Conservation (phyloP, 2,888 invertebrate species). For the Lithophane socia region DNA sequence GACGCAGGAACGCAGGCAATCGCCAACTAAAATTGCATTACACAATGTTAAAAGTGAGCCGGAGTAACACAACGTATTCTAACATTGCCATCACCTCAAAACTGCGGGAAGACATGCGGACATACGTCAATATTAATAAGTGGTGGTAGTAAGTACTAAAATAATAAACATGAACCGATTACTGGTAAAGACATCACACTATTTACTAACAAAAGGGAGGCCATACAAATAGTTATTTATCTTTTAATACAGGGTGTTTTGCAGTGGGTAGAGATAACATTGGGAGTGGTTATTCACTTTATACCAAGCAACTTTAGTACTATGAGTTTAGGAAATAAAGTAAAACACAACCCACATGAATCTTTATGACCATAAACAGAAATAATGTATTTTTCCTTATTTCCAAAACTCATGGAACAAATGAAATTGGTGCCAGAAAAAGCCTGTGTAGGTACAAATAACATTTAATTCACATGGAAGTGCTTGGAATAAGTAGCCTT, state of each 20-base stretch:
- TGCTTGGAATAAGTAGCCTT: slow-evolving; percentile 6
- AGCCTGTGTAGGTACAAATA: not conserved
- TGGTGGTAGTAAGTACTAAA: slow-evolving; percentile 24
- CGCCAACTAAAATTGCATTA: slow-evolving; percentile 84
- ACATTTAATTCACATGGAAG: not conserved
- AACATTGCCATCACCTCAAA: slow-evolving; percentile 60
- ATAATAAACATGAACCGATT: slow-evolving; percentile 36
- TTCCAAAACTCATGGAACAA: slow-evolving; percentile 11
- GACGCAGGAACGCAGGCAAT: slow-evolving; percentile 57
- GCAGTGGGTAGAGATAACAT: not conserved
- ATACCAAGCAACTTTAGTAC: not conserved
- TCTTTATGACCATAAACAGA: not conserved
- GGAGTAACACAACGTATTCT: slow-evolving; percentile 44
- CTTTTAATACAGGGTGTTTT: not conserved
- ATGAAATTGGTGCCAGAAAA: not conserved
- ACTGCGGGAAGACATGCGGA: slow-evolving; percentile 61
- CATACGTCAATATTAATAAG: slow-evolving; percentile 40
- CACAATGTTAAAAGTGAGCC: slow-evolving; percentile 58
- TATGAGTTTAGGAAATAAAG: slow-evolving; percentile 10
- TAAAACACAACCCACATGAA: not conserved
- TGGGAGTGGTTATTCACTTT: slow-evolving; percentile 18
- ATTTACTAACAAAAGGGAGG: slow-evolving; percentile 13
- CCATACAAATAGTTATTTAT: slow-evolving; percentile 6
- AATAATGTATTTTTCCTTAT: not conserved
- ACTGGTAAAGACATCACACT: slow-evolving; percentile 15